Base-by-base conservation (phyloP, 1,140 invertebrate genomes). In the Psix sp. region DNA sequence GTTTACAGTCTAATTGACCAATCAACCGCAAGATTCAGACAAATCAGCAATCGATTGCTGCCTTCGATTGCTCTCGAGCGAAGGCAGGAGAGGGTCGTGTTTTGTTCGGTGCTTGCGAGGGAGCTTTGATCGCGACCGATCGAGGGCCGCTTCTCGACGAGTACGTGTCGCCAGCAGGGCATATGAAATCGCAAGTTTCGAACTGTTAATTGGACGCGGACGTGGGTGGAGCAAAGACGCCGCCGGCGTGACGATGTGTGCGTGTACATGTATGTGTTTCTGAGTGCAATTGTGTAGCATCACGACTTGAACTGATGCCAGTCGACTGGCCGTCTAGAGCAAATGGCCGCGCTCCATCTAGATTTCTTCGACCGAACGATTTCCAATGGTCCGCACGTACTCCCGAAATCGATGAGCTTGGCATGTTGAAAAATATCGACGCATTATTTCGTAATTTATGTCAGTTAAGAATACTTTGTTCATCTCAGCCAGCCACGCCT, bases 1-100 rank as follows among this genome's bases (percentile, higher is more conserved):
- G 85, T 82, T 87, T 86, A 71, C 76, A 54, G 76, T 82, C 80
- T 86, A 86, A 87, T 87, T 86, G 84, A 86, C 85, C 84, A 86
- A 87, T 87, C 83, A 86, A 76, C 77, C 73, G 77, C 77, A 82
- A 84, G 80, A 83, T 82, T 85, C 79, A 75, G 81, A 82, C 79
- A 80, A 84, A 84, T 82, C 78, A 83, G 77, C 82, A 73, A 83
- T 85, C 80, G 83, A 86, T 85, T 74, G 76, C 26, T 51, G 26
- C 40, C 59, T 85, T 84, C 78, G 80, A 83, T 83, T 82, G 78
- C 79, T 79, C 73, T 78, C 56, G 57, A 63, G 49, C 43, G 54
- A 24, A 59, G 67, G n/a, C n/a, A n/a, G n/a, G n/a, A n/a, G n/a
- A n/a, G n/a, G 57, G 56, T 67, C 31, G 42, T 33, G n/a, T 63